Conservation (phyloP, 2,113 vertebrate genomes). For the Irena cyanogastra region DNA sequence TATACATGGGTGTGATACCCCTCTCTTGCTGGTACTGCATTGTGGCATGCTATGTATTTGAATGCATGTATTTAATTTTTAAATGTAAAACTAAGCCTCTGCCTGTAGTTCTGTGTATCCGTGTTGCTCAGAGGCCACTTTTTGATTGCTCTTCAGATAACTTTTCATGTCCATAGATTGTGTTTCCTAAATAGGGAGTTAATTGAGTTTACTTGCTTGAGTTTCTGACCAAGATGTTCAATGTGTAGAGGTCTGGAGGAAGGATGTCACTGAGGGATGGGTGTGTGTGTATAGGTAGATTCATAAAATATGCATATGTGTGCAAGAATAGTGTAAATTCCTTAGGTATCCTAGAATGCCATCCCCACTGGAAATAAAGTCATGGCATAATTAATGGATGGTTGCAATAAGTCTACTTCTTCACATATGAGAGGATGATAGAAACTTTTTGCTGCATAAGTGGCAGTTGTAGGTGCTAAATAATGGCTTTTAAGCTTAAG, state of each 20-base stretch:
- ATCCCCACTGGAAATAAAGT: neutral
- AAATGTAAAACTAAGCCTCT: neutral
- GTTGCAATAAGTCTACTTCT: neutral
- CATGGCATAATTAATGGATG: neutral
- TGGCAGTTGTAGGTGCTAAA: neutral
- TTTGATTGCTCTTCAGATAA: neutral
- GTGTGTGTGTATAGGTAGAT: neutral
- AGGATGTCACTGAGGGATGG: neutral
- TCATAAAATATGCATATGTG: neutral
- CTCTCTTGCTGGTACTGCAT: neutral
- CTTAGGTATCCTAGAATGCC: neutral
- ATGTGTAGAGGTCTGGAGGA: neutral
- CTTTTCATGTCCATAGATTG: neutral
- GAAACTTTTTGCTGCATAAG: neutral
- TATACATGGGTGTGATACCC: accelerated
- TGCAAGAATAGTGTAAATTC: neutral
- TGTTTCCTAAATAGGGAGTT: neutral
- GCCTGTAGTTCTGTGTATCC: neutral
- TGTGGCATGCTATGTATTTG: neutral
- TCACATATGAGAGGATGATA: neutral
- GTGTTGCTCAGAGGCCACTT: neutral
- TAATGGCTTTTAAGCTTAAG: neutral
- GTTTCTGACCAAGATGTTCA: neutral
- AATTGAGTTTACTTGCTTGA: neutral
- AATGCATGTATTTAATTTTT: neutral